Evolutionary conservation across 2,888 invertebrate genomes (phyloP), one percentile per base, ranked within the genome.

Genomic region (Pyralis farinalis): DNA sequence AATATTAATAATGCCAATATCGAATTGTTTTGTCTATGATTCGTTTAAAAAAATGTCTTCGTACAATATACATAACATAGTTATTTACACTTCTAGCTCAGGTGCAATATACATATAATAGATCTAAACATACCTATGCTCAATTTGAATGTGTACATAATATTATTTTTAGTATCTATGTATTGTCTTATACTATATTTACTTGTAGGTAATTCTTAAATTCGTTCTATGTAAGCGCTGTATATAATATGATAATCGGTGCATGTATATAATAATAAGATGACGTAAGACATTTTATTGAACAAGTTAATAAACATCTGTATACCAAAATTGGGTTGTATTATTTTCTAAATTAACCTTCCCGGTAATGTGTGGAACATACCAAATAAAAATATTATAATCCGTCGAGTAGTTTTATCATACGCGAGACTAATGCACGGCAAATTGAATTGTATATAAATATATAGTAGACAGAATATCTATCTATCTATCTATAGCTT

Each of bases 231-330:
- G 10, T 32, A 27, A 25, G 33, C 16, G 36, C 44, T 61, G 63
- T 63, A 63, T 50, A 63, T 61, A 16, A 16, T 50, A 63, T 61
- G 4, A 16, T 16, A 63, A 59, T 52, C 44, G 68, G 68, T 71
- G 70, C 68, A 62, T 76, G 74, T 76, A 73, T 60, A 73, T 73
- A 73, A 54, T 49, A 43, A 27, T 65, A 62, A 51, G 51, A 40
- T 48, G 30, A 29, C 16, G 47, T 63, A 61, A 65, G 55, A 51
- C 45, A 48, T 55, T 54, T 64, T 71, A 71, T 67, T 58, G 44
- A 50, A 58, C 42, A 58, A 45, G 38, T 37, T 51, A 74, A 65
- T 77, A 76, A 75, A 79, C 58, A 60, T 66, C 64, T 75, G 55
- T 74, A 72, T 72, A 70, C 62, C 39, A 33, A 16, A 16, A 16